phyloP scores from a whole-genome alignment of 2,797 vertebrate species.

The Brotogeris chrysoptera region DNA sequence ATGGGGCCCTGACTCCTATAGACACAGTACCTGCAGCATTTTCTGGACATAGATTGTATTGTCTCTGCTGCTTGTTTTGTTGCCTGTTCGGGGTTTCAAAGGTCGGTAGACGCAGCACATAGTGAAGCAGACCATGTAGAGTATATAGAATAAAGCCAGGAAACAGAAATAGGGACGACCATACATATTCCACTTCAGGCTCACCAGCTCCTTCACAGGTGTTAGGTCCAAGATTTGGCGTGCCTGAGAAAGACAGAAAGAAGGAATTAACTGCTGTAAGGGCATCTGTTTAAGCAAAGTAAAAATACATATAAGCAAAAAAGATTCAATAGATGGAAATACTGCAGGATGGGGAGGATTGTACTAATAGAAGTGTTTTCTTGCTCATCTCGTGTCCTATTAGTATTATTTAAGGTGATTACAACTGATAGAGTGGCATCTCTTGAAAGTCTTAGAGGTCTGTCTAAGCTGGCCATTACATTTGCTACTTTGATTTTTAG shows the following conservation, averaged over 20 bases:
- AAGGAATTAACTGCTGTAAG: neutral
- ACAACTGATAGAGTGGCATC: neutral
- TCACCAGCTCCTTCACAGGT: constrained; percentile 92
- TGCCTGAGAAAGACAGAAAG: constrained; percentile 73
- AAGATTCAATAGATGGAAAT: neutral
- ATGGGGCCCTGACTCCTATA: neutral
- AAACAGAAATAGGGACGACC: constrained; percentile 92
- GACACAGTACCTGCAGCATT: constrained; percentile 77
- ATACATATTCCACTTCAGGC: constrained; percentile 92
- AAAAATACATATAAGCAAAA: neutral
- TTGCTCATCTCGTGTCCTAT: neutral
- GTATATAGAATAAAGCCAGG: constrained; percentile 84
- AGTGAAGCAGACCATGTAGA: constrained; percentile 91
- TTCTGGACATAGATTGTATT: constrained; percentile 86
- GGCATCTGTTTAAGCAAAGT: neutral
- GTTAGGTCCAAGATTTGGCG: constrained; percentile 89
- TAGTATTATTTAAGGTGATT: neutral
- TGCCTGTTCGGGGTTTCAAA: constrained; percentile 80
- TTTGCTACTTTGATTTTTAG: neutral
- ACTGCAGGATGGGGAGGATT: neutral
- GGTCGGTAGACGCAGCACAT: constrained; percentile 89
- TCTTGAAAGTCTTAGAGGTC: neutral
- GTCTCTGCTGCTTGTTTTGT: constrained; percentile 81
- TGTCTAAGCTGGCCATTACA: neutral
- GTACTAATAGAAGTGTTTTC: neutral